Base-by-base conservation (phyloP, 23 tunicate genomes). In the Phallusia fumigata region DNA sequence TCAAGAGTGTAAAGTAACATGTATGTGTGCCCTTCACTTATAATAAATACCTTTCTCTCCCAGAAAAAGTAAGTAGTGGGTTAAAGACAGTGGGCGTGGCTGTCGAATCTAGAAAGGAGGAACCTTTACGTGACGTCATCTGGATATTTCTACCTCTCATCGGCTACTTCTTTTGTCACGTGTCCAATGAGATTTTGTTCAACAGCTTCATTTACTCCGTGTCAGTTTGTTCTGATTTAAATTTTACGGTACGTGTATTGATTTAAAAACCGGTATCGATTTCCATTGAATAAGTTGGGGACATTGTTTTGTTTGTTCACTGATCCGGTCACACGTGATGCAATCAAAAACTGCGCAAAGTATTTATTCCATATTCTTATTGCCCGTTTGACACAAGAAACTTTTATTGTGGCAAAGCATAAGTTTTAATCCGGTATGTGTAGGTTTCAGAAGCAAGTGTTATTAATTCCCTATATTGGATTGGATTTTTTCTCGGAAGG, bases 151-250 rank as follows among this genome's bases (percentile, higher is more conserved):
- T 82, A 1, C 86, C 80, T 32, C 32, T 73, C 26, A 21, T 33
- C 26, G 26, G 36, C 1, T 82, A 34, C 26, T 82, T 51, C 36
- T 82, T 82, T 81, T 82, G 86, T 64, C 21, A 47, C 52, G 80
- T 82, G 32, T 24, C 80, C 30, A 74, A 52, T 40, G 86, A 82
- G 45, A 82, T 73, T 33, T 18, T 82, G 6, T 82, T 51, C 30
- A 21, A 19, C 33, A 72, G 80, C 74, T 82, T 51, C 36, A 82
- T 82, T 33, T 82, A 34, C 58, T 69, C 86, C 28, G 80, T 82
- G 12, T 69, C 86, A n/a, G 52, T 82, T 24, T 82, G 86, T 81
- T 82, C 86, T 26, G 80, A 72, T 35, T 44, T 82, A 19, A 28
- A 24, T 19, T 82, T 82, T 40, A 19, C 64, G 76, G 86, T 82